Base-by-base conservation (phyloP, 2,113 vertebrate genomes). In the Thamnaconus septentrionalis region DNA sequence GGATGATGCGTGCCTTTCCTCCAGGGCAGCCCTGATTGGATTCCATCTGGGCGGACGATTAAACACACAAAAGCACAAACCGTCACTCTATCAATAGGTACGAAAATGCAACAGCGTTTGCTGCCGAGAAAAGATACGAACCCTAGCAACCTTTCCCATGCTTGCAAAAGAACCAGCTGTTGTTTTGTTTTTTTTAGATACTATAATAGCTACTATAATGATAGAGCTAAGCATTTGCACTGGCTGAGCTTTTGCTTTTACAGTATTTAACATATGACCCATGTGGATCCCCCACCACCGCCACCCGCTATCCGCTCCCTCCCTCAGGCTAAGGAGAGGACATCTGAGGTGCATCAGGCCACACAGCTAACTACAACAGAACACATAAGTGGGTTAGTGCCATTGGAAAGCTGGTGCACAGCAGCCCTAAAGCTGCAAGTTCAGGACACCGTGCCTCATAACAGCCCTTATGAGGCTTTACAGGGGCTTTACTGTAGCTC, bases 1-100 rank as follows among this genome's bases (percentile, higher is more conserved):
- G 97, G 87, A 99, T 96, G 79, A 99, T 92, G 82, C 96, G 95
- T 54, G 97, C 96, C 84, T 97, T 98, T 69, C 95, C 94, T 59
- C 94, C 95, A 8, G 94, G 92, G 79, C 90, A 92, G 64, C 94
- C 93, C 65, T 91, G 89, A 78, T 97, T 95, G 53, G 95, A 93
- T 88, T 96, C 96, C 12, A 93, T 92, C 97, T 99, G 87, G 31
- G 73, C 51, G 61, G 40, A 69, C 4, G 12, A 48, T 43, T 7
- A 42, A 8, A 69, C 18, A 71, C 58, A 65, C 10, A 58, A 12
- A 54, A 2, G 51, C 4, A 59, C 55, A 63, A 50, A 9, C 62
- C 31, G 61, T 61, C 39, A 43, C 41, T 5, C 8, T n/a, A 50
- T n/a, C 18, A 31, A 31, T 31, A 31, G 18, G 18, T 31, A 31